phyloP scores from a whole-genome alignment of 2,888 invertebrate species.

The Mesorhabditis belari region DNA sequence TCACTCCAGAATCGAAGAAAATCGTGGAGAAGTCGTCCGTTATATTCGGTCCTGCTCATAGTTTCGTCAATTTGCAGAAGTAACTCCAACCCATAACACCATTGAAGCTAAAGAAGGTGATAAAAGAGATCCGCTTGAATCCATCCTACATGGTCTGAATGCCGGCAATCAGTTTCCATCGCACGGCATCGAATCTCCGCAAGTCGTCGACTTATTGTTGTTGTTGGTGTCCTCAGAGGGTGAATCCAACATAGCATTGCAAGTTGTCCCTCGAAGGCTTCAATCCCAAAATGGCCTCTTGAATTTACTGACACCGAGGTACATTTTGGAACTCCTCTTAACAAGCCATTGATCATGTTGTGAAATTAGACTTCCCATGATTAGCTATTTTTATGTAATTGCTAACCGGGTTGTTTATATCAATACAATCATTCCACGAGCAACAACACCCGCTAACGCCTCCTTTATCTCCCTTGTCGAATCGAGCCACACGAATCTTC shows the following conservation, averaged over 20 bases:
- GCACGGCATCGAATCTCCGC: not conserved
- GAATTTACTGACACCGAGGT: too few relatives aligned
- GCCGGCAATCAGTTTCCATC: not conserved
- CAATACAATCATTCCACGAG: slow-evolving; percentile 23
- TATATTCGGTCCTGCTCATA: not conserved
- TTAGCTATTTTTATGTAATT: too few relatives aligned
- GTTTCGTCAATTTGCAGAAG: not conserved
- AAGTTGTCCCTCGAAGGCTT: not conserved
- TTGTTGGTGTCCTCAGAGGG: too few relatives aligned
- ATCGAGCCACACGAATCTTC: not conserved
- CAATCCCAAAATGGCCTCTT: too few relatives aligned
- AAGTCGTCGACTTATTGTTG: not conserved
- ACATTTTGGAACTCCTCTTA: too few relatives aligned
- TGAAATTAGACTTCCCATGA: too few relatives aligned
- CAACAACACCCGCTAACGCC: slow-evolving; percentile 28
- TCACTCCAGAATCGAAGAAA: too few relatives aligned
- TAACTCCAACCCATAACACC: not conserved
- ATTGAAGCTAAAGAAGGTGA: not conserved
- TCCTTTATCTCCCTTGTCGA: not conserved
- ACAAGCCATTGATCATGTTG: too few relatives aligned
- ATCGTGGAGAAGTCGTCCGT: too few relatives aligned
- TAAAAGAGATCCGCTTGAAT: not conserved
- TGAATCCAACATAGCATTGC: not conserved
- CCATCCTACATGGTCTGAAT: not conserved
- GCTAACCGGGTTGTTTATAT: slow-evolving; percentile 13